phyloP scores from a whole-genome alignment of 2,113 vertebrate species.

The Coregonus clupeaformis region DNA sequence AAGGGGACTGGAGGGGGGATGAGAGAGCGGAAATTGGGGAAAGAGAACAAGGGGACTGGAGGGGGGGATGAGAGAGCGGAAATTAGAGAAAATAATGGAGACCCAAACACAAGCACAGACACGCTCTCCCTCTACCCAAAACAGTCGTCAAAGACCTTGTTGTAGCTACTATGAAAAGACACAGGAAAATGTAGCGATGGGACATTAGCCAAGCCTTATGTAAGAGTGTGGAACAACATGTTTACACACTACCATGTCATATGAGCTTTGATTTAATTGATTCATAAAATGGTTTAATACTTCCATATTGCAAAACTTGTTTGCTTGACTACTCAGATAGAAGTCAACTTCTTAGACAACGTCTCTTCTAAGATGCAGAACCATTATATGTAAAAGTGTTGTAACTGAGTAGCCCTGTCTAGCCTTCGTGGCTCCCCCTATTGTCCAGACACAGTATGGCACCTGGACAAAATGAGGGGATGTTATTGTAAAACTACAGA shows the following conservation, averaged over 20 bases:
- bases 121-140: background rate
- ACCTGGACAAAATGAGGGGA: background rate
- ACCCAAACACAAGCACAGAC: background rate
- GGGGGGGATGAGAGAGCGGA: background rate
- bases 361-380: background rate
- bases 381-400: background rate
- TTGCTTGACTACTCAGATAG: no score
- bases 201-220: slow-evolving; percentile 27
- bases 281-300: background rate
- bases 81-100: background rate
- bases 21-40: no score
- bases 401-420: background rate
- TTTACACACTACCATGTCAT: background rate
- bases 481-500: background rate
- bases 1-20: no score
- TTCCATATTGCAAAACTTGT: background rate
- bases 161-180: background rate
- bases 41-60: background rate
- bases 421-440: slow-evolving; percentile 44
- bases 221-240: background rate
- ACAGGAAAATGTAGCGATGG: background rate
- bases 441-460: slow-evolving; percentile 25
- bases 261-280: background rate
- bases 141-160: background rate
- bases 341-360: no score